Conservation (phyloP, 2,113 vertebrate genomes). For the Chunga burmeisteri region DNA sequence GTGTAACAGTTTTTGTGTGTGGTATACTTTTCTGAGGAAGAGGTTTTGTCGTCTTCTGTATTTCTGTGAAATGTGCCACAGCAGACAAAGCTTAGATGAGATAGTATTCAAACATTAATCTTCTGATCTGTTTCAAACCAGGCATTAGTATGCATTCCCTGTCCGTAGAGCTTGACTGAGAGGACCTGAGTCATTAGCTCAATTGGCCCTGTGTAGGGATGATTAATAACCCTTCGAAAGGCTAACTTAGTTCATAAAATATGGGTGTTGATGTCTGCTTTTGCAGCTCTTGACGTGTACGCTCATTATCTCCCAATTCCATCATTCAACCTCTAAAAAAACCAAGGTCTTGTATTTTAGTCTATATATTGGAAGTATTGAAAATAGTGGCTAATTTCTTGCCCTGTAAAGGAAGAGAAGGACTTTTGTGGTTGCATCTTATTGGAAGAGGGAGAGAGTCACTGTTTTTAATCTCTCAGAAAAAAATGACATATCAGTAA, state of each 20-base stretch:
- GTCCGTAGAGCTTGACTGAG: neutral
- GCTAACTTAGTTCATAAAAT: neutral
- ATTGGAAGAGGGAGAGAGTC: neutral
- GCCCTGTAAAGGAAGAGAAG: neutral
- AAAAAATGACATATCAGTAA: neutral
- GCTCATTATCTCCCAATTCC: neutral
- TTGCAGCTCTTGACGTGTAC: neutral
- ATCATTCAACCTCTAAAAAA: neutral
- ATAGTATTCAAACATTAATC: neutral
- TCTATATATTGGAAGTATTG: neutral
- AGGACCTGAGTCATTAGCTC: neutral
- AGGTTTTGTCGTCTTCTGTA: neutral
- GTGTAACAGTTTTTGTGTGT: neutral
- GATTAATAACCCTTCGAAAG: neutral
- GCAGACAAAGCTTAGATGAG: neutral
- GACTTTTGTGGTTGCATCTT: neutral
- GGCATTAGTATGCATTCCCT: neutral
- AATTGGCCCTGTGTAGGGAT: neutral
- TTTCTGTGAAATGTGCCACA: neutral
- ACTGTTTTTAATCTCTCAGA: neutral
- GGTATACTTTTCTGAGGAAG: neutral
- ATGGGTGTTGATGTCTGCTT: neutral
- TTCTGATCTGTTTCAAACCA: neutral
- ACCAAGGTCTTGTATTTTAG: neutral
- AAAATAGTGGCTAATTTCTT: neutral